Evolutionary conservation across 2,888 invertebrate genomes (phyloP).

Genomic region (Synergus itoensis): DNA sequence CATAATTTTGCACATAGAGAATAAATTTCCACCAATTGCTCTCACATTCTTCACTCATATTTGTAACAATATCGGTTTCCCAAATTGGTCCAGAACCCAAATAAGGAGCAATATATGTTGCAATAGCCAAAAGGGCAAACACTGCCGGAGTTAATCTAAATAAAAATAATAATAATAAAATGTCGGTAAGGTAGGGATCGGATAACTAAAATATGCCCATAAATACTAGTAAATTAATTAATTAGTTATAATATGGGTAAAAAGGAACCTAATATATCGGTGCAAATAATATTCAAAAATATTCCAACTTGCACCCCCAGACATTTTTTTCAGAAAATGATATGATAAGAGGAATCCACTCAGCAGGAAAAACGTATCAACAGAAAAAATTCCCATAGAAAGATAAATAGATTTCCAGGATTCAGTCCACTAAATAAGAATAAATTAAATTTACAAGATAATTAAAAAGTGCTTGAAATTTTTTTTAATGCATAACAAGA

Average conservation of each 20-base stretch:
- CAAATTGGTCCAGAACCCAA: slow-evolving; percentile 79
- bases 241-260: background rate
- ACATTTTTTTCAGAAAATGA: slow-evolving; percentile 72
- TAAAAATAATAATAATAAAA: slow-evolving; percentile 16
- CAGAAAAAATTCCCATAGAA: slow-evolving; percentile 76
- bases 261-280: slow-evolving; percentile 76
- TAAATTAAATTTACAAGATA: background rate
- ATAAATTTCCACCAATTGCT: slow-evolving; percentile 79
- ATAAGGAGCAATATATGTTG: slow-evolving; percentile 79
- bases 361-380: slow-evolving; percentile 78
- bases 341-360: slow-evolving; percentile 77
- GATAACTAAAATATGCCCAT: too few species aligned
- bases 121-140: slow-evolving; percentile 78
- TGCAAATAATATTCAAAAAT: slow-evolving; percentile 75
- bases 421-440: slow-evolving; percentile 69
- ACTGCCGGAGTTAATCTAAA: slow-evolving; percentile 80
- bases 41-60: slow-evolving; percentile 71
- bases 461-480: background rate
- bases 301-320: slow-evolving; percentile 71
- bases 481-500: background rate
- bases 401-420: slow-evolving; percentile 75
- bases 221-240: background rate
- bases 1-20: slow-evolving; percentile 79
- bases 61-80: slow-evolving; percentile 62
- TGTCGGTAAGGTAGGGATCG: background rate